Evolutionary conservation across 2,888 invertebrate genomes (phyloP).

Genomic region (Barypeithes pellucidus): DNA sequence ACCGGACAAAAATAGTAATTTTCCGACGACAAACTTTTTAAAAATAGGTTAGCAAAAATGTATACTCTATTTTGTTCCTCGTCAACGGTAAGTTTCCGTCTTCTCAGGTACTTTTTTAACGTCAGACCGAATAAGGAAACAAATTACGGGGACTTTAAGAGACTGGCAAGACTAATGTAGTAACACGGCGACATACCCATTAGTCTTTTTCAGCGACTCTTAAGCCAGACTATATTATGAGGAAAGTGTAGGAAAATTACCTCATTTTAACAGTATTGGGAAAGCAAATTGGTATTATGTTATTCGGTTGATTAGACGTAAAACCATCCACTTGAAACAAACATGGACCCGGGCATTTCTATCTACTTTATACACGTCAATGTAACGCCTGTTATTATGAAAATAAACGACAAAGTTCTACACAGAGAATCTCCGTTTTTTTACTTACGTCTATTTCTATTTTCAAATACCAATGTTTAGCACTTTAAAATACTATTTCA

Average conservation of each 20-base stretch:
- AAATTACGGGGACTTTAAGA: constrained; percentile 51
- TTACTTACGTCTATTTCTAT: no score
- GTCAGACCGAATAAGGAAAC: constrained; percentile 51
- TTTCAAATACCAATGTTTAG: no score
- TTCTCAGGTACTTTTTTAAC: constrained; percentile 43
- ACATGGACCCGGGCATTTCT: no score
- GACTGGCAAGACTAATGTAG: constrained; percentile 43
- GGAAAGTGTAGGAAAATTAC: constrained; percentile 46
- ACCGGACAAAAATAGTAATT: no score
- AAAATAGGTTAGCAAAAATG: not conserved
- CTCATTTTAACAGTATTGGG: constrained; percentile 41
- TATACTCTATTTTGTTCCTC: constrained; percentile 16
- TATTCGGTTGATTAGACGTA: constrained; percentile 22
- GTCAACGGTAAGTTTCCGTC: constrained; percentile 20
- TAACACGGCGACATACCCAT: constrained; percentile 37
- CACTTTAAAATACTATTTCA: no score
- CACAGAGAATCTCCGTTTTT: no score
- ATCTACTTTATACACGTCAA: no score
- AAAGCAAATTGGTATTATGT: constrained; percentile 31
- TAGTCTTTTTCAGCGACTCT: constrained; percentile 45
- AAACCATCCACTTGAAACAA: not conserved
- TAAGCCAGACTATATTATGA: constrained; percentile 26
- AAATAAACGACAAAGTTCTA: no score
- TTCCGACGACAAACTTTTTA: not conserved
- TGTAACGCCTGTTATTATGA: no score